A percentile compares a stretch with the other conserved stretches of the same genome.
These are phyloP conservation scores for Neogobius melanostomus DNA, from an alignment of 2,113 vertebrate genomes.

Conservation along the genomic window DNA sequence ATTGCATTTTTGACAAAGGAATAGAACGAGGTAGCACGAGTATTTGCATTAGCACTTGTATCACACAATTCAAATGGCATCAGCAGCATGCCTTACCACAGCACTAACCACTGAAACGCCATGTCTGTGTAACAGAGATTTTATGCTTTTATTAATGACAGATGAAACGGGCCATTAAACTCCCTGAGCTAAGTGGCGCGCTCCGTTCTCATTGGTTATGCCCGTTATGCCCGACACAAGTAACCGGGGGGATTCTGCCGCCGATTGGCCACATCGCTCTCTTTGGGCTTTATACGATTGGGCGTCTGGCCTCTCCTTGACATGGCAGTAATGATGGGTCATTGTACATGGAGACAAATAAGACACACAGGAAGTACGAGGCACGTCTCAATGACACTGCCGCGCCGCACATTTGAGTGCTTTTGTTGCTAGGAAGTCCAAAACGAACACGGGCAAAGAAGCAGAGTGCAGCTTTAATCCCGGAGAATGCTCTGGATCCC, in stretches of 20 bases:
- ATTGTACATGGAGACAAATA: conserved; percentile 63
- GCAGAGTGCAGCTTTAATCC: conserved; percentile 34
- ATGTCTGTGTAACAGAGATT: conserved; percentile 50
- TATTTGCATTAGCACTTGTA: conserved; percentile 5
- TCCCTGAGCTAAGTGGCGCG: conserved; percentile 52
- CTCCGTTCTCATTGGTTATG: conserved; percentile 55
- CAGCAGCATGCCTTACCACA: conserved; percentile 16
- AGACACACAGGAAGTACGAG: conserved; percentile 45
- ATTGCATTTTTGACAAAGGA: no score
- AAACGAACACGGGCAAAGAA: conserved; percentile 41
- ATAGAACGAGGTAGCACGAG: no score
- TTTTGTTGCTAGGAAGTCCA: conserved; percentile 41
- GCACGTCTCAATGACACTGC: conserved; percentile 75
- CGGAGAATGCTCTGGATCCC: conserved; percentile 39
- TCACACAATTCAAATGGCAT: conserved; percentile 29
- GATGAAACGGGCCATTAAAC: conserved; percentile 70
- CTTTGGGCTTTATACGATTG: conserved; percentile 57
- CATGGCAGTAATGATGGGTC: conserved; percentile 70
- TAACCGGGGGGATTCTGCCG: conserved; percentile 68
- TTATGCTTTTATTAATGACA: conserved; percentile 70
- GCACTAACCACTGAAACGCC: conserved; percentile 37
- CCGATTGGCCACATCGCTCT: conserved; percentile 58
- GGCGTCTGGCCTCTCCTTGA: conserved; percentile 71
- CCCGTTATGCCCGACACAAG: conserved; percentile 50
- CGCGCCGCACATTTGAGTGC: conserved; percentile 39